Base-by-base conservation (phyloP, 1,140 invertebrate species). In the Hypothenemus hampei region DNA sequence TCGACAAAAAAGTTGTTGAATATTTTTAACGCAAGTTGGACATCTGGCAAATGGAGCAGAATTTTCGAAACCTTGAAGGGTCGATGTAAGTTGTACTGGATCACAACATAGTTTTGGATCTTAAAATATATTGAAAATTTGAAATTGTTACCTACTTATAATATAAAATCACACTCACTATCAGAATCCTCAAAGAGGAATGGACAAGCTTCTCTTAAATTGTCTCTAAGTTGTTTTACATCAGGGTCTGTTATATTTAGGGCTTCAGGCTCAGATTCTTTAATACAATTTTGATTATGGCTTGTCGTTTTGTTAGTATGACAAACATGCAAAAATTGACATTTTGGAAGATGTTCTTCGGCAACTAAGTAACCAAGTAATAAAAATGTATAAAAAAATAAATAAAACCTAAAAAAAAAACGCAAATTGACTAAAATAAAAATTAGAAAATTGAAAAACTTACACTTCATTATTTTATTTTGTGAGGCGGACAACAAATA, bases 41-140 rank as follows among this genome's bases (percentile, higher is more conserved):
- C 83, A 85, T 8, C 83, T 71, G 3, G 76, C 74, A 35, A 80
- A 78, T 5, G 84, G 65, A 10, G 79, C 78, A 1, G 77, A 77
- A 48, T 77, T 69, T 0, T 57, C 15, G 21, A 83, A 62, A 11
- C 71, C 75, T 0, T 59, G 2, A 0, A 75, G 61, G 67, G 82
- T 76, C 1, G 61, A 65, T 0, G 44, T 4, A 0, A 82, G 58
- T 65, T 82, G 81, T 0, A 44, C 41, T 0, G 35, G 52, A 51
- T 78, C 72, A 58, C 83, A 85, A 56, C 83, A 85, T 64, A 72
- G 58, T 31, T 41, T 20, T 1, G 59, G 20, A 10, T 62, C 70
- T 59, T 18, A 20, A 52, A 53, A 24, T n/a, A n/a, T n/a, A n/a
- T n/a, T n/a, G 18, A 45, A 24, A 26, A 29, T 26, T 40, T 26